These are phyloP conservation scores for Bradypus variegatus DNA, from an alignment of 2,797 vertebrate species.

Conservation along the genomic window DNA sequence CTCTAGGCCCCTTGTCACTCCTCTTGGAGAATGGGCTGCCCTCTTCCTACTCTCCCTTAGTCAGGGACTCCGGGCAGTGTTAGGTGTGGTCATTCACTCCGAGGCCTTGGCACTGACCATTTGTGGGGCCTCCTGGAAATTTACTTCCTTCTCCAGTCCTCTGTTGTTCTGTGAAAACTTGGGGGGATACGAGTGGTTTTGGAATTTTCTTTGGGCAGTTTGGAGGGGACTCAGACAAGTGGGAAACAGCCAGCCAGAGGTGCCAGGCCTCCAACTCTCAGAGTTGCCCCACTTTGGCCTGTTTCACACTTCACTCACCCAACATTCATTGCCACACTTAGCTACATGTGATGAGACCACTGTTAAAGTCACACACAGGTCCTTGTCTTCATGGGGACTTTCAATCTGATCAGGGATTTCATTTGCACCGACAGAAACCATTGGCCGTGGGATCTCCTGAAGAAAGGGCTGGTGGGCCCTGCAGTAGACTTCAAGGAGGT, in stretches of 20 bases:
- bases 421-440: not conserved
- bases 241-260: not conserved
- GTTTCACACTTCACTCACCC: not conserved
- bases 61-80: not conserved
- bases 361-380: not conserved
- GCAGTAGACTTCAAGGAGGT: not conserved
- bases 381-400: not conserved
- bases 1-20: not conserved
- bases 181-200: not conserved
- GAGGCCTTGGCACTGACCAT: not conserved
- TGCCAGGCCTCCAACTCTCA: not conserved
- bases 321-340: too few relatives aligned
- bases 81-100: too few relatives aligned
- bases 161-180: not conserved
- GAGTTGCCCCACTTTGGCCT: fast-evolving
- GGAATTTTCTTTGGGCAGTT: not conserved
- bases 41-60: not conserved
- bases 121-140: not conserved
- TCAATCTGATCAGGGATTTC: not conserved
- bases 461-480: not conserved
- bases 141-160: not conserved
- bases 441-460: too few relatives aligned
- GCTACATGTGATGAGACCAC: not conserved
- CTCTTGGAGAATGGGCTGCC: not conserved
- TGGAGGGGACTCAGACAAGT: not conserved